These are phyloP conservation scores for Acleris literana DNA, from an alignment of 2,888 invertebrate genomes.

Conservation along the genomic window DNA sequence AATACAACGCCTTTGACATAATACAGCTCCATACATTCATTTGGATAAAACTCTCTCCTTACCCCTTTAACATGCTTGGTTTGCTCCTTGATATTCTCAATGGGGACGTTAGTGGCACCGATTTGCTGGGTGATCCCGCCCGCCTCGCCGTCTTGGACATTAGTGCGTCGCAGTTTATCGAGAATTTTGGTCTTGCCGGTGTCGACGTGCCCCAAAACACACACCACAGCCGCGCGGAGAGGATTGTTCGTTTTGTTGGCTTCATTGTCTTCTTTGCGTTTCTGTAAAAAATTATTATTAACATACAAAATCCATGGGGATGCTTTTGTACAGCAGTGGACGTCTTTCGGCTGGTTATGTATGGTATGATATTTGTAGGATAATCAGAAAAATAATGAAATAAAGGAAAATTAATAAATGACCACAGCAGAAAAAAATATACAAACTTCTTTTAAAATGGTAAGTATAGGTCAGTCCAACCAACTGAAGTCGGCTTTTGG, in stretches of 20 bases:
- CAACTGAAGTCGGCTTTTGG: too few species aligned
- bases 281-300: slow-evolving; percentile 49
- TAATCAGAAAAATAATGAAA: background rate
- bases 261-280: slow-evolving; percentile 79
- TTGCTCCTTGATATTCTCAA: slow-evolving; percentile 97
- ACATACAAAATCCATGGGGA: background rate
- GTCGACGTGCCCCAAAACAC: slow-evolving; percentile 99
- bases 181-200: slow-evolving; percentile 99
- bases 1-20: too few species aligned
- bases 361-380: too few species aligned
- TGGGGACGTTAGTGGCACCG: slow-evolving; percentile 99
- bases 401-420: background rate
- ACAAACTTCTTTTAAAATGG: too few species aligned
- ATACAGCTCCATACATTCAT: too few species aligned
- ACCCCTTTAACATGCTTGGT: slow-evolving; percentile 96
- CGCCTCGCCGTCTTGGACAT: slow-evolving; percentile 97
- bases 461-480: too few species aligned
- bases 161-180: slow-evolving; percentile 95
- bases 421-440: too few species aligned
- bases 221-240: slow-evolving; percentile 97
- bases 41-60: slow-evolving; percentile 57
- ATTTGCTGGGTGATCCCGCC: slow-evolving; percentile 99
- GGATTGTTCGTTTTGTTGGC: slow-evolving; percentile 71
- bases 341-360: too few species aligned
- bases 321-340: too few species aligned